Evolutionary conservation across 1,140 invertebrate genomes (phyloP), one percentile per base, ranked within the genome.

Genomic region (Melipona quadrifasciata): DNA sequence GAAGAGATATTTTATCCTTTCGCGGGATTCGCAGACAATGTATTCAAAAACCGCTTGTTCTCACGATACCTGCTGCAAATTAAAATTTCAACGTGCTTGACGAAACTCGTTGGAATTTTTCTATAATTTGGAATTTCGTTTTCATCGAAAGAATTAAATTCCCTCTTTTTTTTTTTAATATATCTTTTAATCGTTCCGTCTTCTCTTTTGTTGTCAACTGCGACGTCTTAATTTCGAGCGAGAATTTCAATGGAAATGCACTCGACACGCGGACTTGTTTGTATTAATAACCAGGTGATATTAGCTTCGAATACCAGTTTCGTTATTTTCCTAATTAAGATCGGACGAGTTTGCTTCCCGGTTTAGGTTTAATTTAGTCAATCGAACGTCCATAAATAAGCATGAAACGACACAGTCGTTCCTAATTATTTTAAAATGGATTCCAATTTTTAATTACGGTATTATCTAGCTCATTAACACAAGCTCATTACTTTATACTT

Each of bases 271-370:
- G 12, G 47, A 34, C 21, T 68, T 34, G 47, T 53, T 68, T 79
- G 27, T 79, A 79, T 79, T 79, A 79, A 79, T 79, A 79, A 79
- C 47, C 0, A 19, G 24, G 57, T 47, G 53, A 79, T 19, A 39
- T 39, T 34, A 31, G 19, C 47, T n/a, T 78, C 27, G 19, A 67
- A 53, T 47, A 58, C 39, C 58, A 11, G 39, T 47, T 39, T 21
- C 16, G 19, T 58, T 76, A 77, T 39, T 16, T 67, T 64, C 39
- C n/a, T 24, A 24, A 51, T 78, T n/a, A 19, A 24, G 34, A 1
- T 11, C n/a, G 47, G 16, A 1, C 16, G 11, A 31, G 6, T n/a
- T 51, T 51, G 53, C 53, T 65, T 51, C 39, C 39, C 21, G 58
- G 6, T 51, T n/a, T n/a, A 1, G n/a, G n/a, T n/a, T 21, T 11